Base-by-base conservation (phyloP, 2,888 invertebrate genomes). In the Gymnoscelis rufifasciata region DNA sequence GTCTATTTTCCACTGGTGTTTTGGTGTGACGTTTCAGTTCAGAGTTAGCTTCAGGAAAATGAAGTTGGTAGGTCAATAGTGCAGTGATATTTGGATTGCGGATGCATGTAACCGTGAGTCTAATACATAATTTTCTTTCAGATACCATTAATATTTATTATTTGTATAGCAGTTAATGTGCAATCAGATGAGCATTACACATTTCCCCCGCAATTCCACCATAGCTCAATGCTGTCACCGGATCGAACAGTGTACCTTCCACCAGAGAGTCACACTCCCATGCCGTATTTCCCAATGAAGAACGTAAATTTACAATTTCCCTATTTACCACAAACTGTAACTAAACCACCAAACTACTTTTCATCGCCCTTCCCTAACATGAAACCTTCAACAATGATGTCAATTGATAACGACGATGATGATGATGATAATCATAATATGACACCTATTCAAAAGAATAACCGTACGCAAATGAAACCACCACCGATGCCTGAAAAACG, bases 1-100 rank as follows among this genome's bases (percentile, higher is more conserved):
- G 84, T 88, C 62, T 69, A 71, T 78, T 79, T 80, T 81, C 74
- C 67, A 74, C 68, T 68, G 68, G 74, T 79, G 78, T 54, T 64
- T 68, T 64, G 72, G 74, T 72, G 83, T 84, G 79, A 82, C 83
- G 86, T 80, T 70, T 65, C 51, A 68, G 59, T 49, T 45, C 64
- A 56, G 41, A 47, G 59, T 36, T 69, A 75, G 79, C 77, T 83
- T 83, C 76, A 72, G 61, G 54, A 66, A 78, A 68, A 88, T 87
- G 87, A 87, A 81, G 83, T 81, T 82, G 74, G 88, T 87, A 82
- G 81, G 86, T 83, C 77, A 56, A 69, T 66, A 74, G 81, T 67
- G 68, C 55, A 56, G 54, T 58, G 59, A 53, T 51, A 60, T 60
- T 39, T 64, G 63, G 62, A 66, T 67, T 43, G 40, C 48, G 57